Base-by-base conservation (phyloP, 1,140 invertebrate species). In the Lysiphlebus fabarum region DNA sequence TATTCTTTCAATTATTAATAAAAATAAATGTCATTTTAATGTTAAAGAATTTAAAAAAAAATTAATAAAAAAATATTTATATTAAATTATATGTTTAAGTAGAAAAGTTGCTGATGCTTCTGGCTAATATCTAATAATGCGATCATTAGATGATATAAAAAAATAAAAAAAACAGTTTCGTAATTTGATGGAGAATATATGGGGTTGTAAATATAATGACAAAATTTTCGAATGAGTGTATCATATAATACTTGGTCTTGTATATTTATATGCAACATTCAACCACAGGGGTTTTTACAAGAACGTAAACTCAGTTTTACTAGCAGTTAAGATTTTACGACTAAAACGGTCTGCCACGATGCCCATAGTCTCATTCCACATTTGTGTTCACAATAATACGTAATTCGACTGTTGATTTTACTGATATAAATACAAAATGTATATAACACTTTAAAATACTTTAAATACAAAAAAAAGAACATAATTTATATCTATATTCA, bases 321-420 rank as follows among this genome's bases (percentile, higher is more conserved):
- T 76, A 70, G 71, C 75, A 76, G 73, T 79, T 79, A 79, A 78
- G 69, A 70, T 78, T 79, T 79, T 79, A 79, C 75, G 77, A 78
- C 67, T 72, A 42, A 62, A 68, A 72, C 69, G 75, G 70, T 65
- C 67, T 69, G 73, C 70, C 65, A 59, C 65, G 58, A 61, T 62
- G 56, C 62, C 54, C 54, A 36, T 56, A 38, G 34, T 49, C 60
- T 47, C 55, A 9, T 51, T 17, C 60, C 45, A 36, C 53, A 26
- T 26, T 26, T 33, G 48, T 36, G 48, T 50, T 17, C 17, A 26
- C 17, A 26, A 26, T 26, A 26, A 26, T 26, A 26, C 17, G 17
- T 26, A 26, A 26, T 26, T 26, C 17, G 17, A 26, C 17, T 26
- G 17, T 26, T 26, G 17, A 26, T 26, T 4, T 26, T 26, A 0